phyloP scores from a whole-genome alignment of 2,888 invertebrate species.

The Xylophagus ater region DNA sequence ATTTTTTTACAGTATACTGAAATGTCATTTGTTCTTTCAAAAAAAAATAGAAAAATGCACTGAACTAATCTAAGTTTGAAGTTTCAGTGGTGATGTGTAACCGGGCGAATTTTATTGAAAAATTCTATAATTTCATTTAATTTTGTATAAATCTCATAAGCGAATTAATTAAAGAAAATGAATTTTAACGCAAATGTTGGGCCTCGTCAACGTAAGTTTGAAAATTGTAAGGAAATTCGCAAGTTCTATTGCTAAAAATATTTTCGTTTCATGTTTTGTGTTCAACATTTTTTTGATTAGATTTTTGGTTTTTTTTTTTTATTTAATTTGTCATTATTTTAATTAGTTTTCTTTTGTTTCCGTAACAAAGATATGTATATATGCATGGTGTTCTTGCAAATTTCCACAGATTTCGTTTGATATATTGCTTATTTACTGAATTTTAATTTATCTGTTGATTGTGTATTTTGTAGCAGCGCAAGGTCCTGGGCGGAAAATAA shows the following conservation, averaged over 20 bases:
- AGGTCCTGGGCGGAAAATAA: slow-evolving; percentile 45
- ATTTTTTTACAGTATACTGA: not conserved
- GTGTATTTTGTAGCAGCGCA: slow-evolving; percentile 7
- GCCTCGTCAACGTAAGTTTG: slow-evolving; percentile 37
- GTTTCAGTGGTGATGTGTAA: slow-evolving; percentile 22
- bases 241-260: slow-evolving; percentile 20
- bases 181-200: slow-evolving; percentile 36
- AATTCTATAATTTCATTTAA: slow-evolving; percentile 8
- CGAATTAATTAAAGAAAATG: slow-evolving; percentile 21
- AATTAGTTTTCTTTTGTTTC: slow-evolving; percentile 2
- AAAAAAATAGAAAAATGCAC: not conserved
- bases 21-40: not conserved
- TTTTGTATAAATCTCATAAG: not conserved
- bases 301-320: slow-evolving; percentile 1
- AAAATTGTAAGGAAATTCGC: slow-evolving; percentile 34
- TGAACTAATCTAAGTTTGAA: slow-evolving; percentile 13
- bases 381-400: slow-evolving; percentile 26
- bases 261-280: slow-evolving; percentile 1
- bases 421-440: slow-evolving; percentile 3
- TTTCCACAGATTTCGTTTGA: slow-evolving; percentile 16
- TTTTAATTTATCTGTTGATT: slow-evolving; percentile 12
- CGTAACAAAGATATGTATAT: not conserved
- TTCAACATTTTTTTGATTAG: not conserved
- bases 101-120: slow-evolving; percentile 12
- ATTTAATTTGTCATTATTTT: not conserved